A percentile compares a stretch with the other conserved stretches of the same genome.
These are phyloP conservation scores for Eudyptes chrysolophus DNA, from an alignment of 2,113 vertebrate species.

Conservation along the genomic window DNA sequence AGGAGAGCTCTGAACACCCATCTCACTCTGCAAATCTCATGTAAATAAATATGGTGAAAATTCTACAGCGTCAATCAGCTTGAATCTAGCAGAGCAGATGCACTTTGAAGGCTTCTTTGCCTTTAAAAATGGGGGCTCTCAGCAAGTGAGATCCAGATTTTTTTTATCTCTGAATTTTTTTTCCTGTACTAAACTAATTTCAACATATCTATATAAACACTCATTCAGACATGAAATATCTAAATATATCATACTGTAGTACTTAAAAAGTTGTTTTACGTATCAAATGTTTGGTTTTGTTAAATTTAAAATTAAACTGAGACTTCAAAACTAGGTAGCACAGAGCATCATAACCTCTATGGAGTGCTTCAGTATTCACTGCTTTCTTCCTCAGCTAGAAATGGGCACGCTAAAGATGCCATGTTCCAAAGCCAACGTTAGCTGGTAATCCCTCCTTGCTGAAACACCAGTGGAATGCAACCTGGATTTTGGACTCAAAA, in stretches of 20 bases:
- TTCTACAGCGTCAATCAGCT: background rate
- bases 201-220: too few relatives aligned
- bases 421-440: background rate
- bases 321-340: background rate
- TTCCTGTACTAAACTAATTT: background rate
- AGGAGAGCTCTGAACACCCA: background rate
- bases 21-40: background rate
- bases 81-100: background rate
- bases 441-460: background rate
- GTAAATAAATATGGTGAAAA: background rate
- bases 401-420: fast-evolving
- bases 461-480: background rate
- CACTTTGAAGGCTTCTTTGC: background rate
- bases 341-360: background rate
- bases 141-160: background rate
- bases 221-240: background rate
- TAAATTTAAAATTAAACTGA: background rate
- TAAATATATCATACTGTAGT: background rate
- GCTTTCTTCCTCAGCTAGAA: background rate
- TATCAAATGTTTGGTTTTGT: background rate
- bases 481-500: background rate
- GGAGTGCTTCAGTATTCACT: background rate
- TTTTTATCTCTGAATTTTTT: background rate
- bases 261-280: background rate
- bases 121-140: background rate